Evolutionary conservation across 2,888 invertebrate species (phyloP).

Genomic region (Lordiphosa andalusiaca): DNA sequence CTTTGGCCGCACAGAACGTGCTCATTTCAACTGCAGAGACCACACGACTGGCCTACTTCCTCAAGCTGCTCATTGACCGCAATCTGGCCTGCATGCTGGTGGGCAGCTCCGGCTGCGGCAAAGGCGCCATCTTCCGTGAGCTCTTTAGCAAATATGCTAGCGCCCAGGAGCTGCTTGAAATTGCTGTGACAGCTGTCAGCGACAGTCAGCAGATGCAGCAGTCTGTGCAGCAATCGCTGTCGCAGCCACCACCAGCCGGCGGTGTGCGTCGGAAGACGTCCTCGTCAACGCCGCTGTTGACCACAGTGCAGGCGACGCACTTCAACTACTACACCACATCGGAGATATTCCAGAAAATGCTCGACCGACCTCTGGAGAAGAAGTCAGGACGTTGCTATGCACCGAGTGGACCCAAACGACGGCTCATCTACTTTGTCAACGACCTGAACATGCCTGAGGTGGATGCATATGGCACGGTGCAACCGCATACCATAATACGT

Average conservation of each 20-base stretch:
- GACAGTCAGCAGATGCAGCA: constrained; percentile 78
- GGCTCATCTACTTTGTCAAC: constrained; percentile 95
- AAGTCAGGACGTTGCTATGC: constrained; percentile 96
- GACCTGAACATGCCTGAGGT: constrained; percentile 99
- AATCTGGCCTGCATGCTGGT: constrained; percentile 94
- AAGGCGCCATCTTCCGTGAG: constrained; percentile 93
- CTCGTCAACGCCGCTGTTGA: constrained; percentile 50
- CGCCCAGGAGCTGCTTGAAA: constrained; percentile 81
- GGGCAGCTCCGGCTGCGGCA: constrained; percentile 94
- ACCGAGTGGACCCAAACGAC: constrained; percentile 88
- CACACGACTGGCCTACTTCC: constrained; percentile 91
- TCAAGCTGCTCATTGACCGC: constrained; percentile 90
- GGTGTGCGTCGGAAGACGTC: constrained; percentile 81
- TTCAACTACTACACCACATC: constrained; percentile 96
- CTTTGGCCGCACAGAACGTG: constrained; percentile 82
- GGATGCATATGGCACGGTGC: constrained; percentile 96
- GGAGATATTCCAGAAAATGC: constrained; percentile 92
- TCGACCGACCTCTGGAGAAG: constrained; percentile 96
- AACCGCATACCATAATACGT: constrained; percentile 95
- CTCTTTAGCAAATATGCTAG: constrained; percentile 79
- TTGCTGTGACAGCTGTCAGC: constrained; percentile 84
- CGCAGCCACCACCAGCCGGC: constrained; percentile 5
- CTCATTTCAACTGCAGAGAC: constrained; percentile 95
- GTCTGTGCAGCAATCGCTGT: constrained; percentile 5
- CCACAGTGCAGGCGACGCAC: constrained; percentile 75